Evolutionary conservation across 2,888 invertebrate species (phyloP).

Genomic region (Tenthredo mesomela): DNA sequence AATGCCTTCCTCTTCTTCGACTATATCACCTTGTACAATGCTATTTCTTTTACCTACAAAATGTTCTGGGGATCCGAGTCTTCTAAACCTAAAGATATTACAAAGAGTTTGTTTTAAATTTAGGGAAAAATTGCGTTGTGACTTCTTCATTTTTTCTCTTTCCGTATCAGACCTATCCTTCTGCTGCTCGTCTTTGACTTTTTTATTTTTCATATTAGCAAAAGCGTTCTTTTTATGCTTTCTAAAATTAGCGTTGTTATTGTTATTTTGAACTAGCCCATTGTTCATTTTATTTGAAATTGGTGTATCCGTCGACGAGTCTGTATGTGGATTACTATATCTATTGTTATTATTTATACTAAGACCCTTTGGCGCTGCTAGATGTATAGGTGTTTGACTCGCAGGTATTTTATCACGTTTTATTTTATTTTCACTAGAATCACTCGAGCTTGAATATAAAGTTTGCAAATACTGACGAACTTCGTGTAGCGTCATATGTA

Average conservation of each 20-base stretch:
- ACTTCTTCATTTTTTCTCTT: slow-evolving; percentile 82
- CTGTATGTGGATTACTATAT: slow-evolving; percentile 77
- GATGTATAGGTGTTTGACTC: slow-evolving; percentile 69
- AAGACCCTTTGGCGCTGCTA: slow-evolving; percentile 74
- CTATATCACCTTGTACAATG: slow-evolving; percentile 74
- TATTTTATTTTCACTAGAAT: slow-evolving; percentile 81
- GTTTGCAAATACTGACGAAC: slow-evolving; percentile 91
- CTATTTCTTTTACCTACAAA: slow-evolving; percentile 74
- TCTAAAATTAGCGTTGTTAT: slow-evolving; percentile 81
- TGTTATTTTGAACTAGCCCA: slow-evolving; percentile 78
- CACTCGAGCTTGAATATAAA: slow-evolving; percentile 88
- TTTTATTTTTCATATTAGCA: slow-evolving; percentile 79
- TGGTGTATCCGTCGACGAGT: slow-evolving; percentile 74
- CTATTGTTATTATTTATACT: slow-evolving; percentile 76
- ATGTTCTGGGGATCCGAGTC: slow-evolving; percentile 80
- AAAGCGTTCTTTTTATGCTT: slow-evolving; percentile 80
- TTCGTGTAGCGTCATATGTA: slow-evolving; percentile 92
- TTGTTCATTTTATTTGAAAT: slow-evolving; percentile 78
- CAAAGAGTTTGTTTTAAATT: slow-evolving; percentile 92
- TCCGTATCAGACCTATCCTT: slow-evolving; percentile 74
- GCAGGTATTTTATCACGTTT: slow-evolving; percentile 73
- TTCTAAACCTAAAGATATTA: slow-evolving; percentile 89
- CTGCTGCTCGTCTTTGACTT: slow-evolving; percentile 74
- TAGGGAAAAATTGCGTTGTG: slow-evolving; percentile 83
- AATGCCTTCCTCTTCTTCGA: slow-evolving; percentile 72